Conservation (phyloP, 2,888 invertebrate species). For the Ophion ventricosus region DNA sequence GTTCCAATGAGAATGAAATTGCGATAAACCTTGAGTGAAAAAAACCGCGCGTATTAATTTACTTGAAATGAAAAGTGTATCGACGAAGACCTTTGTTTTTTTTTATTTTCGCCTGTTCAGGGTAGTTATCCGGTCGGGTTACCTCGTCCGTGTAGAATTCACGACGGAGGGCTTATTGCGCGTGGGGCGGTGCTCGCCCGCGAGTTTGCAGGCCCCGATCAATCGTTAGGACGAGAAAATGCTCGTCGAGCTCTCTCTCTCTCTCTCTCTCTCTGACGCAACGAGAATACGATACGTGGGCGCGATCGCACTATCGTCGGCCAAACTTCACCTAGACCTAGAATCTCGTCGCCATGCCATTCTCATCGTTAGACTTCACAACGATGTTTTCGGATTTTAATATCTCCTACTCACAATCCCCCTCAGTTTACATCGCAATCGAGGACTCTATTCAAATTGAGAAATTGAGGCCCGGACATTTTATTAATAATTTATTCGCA, state of each 20-base stretch:
- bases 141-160: not conserved
- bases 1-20: too few relatives aligned
- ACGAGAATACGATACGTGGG: slow-evolving; percentile 35
- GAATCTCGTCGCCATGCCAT: not conserved
- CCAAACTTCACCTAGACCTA: slow-evolving; percentile 34
- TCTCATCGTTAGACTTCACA: slow-evolving; percentile 1
- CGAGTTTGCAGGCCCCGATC: slow-evolving; percentile 42
- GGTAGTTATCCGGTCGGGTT: slow-evolving; percentile 8
- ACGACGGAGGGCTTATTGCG: slow-evolving; percentile 6
- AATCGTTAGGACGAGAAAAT: slow-evolving; percentile 55
- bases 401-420: not conserved
- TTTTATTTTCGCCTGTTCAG: not conserved
- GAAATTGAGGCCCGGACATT: too few relatives aligned
- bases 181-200: slow-evolving; percentile 19
- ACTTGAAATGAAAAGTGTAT: too few relatives aligned
- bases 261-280: too few relatives aligned
- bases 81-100: too few relatives aligned
- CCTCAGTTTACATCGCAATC: too few relatives aligned
- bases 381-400: not conserved
- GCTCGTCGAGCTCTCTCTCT: slow-evolving; percentile 36
- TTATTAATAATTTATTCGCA: too few relatives aligned
- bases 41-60: too few relatives aligned
- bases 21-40: too few relatives aligned
- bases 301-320: slow-evolving; percentile 24
- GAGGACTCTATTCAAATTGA: too few relatives aligned